Conservation (phyloP, 2,113 vertebrate species). For the Phylloscopus trochiloides region DNA sequence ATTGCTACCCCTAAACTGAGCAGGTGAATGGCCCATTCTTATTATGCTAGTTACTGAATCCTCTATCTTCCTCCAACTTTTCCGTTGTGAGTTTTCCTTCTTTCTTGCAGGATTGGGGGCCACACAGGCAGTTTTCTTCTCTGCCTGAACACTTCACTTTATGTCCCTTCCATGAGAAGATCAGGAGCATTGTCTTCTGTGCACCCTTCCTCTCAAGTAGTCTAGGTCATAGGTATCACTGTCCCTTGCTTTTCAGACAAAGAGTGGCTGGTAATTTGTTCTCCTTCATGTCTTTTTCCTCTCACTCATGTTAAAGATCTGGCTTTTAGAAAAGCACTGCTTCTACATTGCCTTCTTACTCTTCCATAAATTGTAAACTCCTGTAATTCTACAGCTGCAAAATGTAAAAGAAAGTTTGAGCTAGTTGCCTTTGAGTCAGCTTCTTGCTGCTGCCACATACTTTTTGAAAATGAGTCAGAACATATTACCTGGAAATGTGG, state of each 20-base stretch:
- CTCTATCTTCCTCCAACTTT: neutral
- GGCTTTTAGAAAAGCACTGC: neutral
- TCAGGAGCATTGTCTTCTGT: neutral
- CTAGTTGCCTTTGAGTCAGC: neutral
- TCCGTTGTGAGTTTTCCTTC: neutral
- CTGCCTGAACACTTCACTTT: neutral
- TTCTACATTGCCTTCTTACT: neutral
- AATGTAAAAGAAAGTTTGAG: neutral
- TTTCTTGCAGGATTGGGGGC: neutral
- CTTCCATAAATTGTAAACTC: neutral
- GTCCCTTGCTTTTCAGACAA: neutral
- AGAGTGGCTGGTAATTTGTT: neutral
- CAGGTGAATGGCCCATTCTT: neutral
- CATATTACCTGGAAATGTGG: neutral
- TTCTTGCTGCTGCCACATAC: neutral
- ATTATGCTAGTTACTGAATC: neutral
- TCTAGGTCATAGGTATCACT: neutral
- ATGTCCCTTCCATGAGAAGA: neutral
- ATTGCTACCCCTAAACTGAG: neutral
- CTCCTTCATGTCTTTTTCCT: neutral
- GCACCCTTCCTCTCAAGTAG: neutral
- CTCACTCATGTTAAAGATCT: neutral
- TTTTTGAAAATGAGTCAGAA: neutral
- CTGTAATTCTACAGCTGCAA: neutral
- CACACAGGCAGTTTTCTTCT: neutral